These are phyloP conservation scores for Trachythela sp. DNA, from an alignment of 64 coral and sea anemone genomes.

Conservation along the genomic window DNA sequence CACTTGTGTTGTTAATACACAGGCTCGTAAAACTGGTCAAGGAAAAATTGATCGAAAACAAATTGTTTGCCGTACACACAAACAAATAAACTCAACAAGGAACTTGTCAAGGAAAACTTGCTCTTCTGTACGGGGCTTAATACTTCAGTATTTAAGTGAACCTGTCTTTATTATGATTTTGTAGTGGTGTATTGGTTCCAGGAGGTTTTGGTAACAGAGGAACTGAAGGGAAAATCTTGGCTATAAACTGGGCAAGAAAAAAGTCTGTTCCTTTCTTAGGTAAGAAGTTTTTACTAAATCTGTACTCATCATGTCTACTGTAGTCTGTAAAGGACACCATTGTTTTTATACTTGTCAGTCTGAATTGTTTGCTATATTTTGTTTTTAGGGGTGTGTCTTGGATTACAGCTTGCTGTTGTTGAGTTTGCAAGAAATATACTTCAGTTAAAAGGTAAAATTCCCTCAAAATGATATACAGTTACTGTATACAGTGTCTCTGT, in stretches of 20 bases:
- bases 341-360: neutral
- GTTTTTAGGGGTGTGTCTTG: slow-evolving; percentile 81
- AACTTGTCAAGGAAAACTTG: too few species aligned
- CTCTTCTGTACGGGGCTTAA: too few species aligned
- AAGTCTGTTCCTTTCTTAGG: slow-evolving; percentile 81
- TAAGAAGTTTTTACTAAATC: neutral
- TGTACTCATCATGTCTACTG: neutral
- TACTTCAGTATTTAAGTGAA: too few species aligned
- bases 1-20: too few species aligned
- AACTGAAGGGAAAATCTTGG: slow-evolving; percentile 89
- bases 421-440: slow-evolving; percentile 91
- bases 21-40: too few species aligned
- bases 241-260: slow-evolving; percentile 84
- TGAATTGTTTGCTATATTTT: neutral
- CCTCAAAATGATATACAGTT: too few species aligned
- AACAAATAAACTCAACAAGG: too few species aligned
- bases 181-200: slow-evolving; percentile 78
- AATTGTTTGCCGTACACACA: too few species aligned
- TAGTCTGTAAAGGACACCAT: neutral
- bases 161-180: neutral
- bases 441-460: slow-evolving; percentile 73
- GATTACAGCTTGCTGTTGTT: slow-evolving; percentile 88
- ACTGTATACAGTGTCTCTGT: too few species aligned
- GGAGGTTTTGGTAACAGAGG: slow-evolving; percentile 94
- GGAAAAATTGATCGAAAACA: too few species aligned